A percentile compares a stretch with the other conserved stretches of the same genome.
Conservation (phyloP, 2,113 vertebrate species). For the Cichladusa arquata region DNA sequence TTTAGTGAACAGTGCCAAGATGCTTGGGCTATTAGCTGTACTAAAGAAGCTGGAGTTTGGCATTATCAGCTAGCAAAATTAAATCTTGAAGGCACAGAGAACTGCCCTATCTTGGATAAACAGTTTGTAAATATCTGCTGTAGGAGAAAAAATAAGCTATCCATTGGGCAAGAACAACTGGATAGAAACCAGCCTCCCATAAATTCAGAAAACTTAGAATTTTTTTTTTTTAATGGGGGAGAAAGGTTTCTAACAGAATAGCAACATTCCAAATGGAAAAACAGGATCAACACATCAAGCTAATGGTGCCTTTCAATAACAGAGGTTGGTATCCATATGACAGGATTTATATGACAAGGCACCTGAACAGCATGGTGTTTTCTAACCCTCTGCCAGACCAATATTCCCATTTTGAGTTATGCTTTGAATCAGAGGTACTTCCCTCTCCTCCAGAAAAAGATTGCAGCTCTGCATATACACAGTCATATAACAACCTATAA, state of each 20-base stretch:
- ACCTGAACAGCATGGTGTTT: not conserved
- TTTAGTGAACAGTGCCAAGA: not conserved
- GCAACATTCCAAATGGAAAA: not conserved
- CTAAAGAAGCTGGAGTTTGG: not conserved
- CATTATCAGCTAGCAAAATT: not conserved
- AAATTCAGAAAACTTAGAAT: not conserved
- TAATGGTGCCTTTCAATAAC: not conserved
- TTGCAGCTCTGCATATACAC: not conserved
- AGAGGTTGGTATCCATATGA: fast-evolving
- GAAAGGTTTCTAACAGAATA: not conserved
- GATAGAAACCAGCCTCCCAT: not conserved
- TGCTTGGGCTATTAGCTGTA: not conserved
- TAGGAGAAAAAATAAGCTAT: not conserved
- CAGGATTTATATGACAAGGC: not conserved
- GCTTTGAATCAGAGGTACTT: not conserved
- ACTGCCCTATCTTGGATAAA: not conserved
- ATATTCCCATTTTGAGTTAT: not conserved
- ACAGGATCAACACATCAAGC: not conserved
- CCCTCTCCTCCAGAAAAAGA: not conserved
- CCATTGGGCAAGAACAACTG: not conserved
- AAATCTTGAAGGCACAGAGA: not conserved
- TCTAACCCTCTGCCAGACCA: not conserved
- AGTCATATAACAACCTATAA: not conserved
- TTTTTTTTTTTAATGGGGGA: fast-evolving
- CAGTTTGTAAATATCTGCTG: not conserved